Evolutionary conservation across 2,113 vertebrate genomes (phyloP).

Genomic region (Eurystomus gularis): DNA sequence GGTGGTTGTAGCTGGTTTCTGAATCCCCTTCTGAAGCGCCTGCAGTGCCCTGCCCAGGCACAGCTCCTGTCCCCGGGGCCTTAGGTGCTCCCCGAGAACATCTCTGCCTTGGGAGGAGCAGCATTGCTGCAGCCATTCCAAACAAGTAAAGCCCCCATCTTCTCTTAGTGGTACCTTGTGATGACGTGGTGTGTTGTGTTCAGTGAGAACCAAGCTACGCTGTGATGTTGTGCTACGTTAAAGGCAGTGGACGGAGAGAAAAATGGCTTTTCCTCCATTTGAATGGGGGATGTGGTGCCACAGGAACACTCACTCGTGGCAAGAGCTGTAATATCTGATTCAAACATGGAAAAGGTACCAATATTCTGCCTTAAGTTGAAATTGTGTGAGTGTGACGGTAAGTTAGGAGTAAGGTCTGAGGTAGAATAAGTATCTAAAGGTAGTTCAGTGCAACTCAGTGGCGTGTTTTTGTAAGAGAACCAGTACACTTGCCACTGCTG

Average conservation of each 20-base stretch:
- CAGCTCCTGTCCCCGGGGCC: neutral
- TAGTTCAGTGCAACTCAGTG: too few species aligned
- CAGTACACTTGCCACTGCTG: too few species aligned
- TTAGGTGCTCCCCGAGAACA: neutral
- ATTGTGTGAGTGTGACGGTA: too few species aligned
- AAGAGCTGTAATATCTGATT: neutral
- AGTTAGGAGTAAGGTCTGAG: too few species aligned
- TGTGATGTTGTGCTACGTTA: neutral
- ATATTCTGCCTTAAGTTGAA: too few species aligned
- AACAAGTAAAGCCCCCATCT: rapidly evolving
- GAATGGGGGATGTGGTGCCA: neutral
- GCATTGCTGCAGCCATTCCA: neutral
- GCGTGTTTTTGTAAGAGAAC: too few species aligned
- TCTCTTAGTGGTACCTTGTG: neutral
- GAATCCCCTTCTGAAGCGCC: neutral
- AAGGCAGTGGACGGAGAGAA: neutral
- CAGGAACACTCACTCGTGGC: neutral
- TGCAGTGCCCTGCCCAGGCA: neutral
- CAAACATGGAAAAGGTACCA: neutral
- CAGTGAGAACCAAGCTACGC: neutral
- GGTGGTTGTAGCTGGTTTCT: neutral
- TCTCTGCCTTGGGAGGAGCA: too few species aligned
- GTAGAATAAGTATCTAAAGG: too few species aligned
- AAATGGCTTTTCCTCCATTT: neutral
- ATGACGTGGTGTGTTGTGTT: neutral